Evolutionary conservation across 1,140 invertebrate genomes (phyloP).

Genomic region (Drosophila ercepeae): DNA sequence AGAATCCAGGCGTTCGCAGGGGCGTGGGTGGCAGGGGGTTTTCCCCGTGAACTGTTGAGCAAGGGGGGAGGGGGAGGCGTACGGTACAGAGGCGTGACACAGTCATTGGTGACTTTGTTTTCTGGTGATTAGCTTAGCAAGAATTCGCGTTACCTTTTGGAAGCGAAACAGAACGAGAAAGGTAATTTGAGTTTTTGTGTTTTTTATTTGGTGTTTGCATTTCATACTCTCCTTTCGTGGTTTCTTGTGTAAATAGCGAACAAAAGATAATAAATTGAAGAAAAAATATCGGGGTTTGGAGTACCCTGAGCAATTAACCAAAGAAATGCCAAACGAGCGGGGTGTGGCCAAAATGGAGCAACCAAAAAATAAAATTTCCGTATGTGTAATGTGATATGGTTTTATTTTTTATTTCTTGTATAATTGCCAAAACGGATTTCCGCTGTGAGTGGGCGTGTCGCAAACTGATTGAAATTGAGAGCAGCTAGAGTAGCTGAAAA

Average conservation of each 20-base stretch:
- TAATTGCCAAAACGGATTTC: slow-evolving; percentile 79
- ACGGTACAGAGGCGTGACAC: slow-evolving; percentile 49
- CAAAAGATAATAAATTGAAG: slow-evolving; percentile 67
- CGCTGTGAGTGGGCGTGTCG: slow-evolving; percentile 69
- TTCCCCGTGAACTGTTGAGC: neutral
- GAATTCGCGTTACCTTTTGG: slow-evolving; percentile 71
- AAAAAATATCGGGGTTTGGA: slow-evolving; percentile 28
- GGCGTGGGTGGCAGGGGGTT: slow-evolving; percentile 5
- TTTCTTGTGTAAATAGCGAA: slow-evolving; percentile 62
- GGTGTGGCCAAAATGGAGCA: slow-evolving; percentile 49
- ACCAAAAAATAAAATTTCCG: slow-evolving; percentile 48
- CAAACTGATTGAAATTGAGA: slow-evolving; percentile 69
- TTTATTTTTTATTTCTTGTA: slow-evolving; percentile 21
- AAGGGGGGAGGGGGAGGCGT: neutral
- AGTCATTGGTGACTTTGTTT: slow-evolving; percentile 60
- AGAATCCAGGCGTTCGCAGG: slow-evolving; percentile 9
- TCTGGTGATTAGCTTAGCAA: slow-evolving; percentile 78
- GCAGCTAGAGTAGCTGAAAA: slow-evolving; percentile 46
- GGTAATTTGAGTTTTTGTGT: slow-evolving; percentile 1
- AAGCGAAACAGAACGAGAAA: slow-evolving; percentile 27
- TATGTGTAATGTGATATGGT: slow-evolving; percentile 65
- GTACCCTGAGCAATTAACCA: slow-evolving; percentile 60
- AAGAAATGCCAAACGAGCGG: slow-evolving; percentile 57
- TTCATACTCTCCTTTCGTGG: slow-evolving; percentile 40
- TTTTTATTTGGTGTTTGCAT: slow-evolving; percentile 31